These are phyloP conservation scores for Nycticryphes semicollaris DNA, from an alignment of 2,113 vertebrate genomes.

Conservation along the genomic window DNA sequence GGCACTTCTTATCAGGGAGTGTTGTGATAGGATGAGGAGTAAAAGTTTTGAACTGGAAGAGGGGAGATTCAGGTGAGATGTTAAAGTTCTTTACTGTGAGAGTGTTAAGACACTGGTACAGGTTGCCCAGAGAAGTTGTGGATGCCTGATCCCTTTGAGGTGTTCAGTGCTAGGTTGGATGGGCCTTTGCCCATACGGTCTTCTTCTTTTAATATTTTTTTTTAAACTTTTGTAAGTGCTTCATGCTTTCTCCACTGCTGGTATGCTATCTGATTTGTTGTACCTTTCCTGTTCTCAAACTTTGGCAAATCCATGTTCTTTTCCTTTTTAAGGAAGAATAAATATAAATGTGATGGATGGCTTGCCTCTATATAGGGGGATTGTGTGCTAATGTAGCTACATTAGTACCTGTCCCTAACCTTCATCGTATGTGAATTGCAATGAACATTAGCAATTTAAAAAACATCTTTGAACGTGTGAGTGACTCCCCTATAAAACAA, in stretches of 20 bases:
- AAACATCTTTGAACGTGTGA: not conserved
- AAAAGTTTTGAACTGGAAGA: not conserved
- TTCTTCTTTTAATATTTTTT: not conserved
- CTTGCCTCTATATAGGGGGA: not conserved
- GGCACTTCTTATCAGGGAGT: not conserved
- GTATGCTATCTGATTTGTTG: not conserved
- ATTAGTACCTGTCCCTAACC: not conserved
- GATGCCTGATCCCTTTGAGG: no score
- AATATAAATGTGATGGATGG: not conserved
- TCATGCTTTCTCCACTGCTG: not conserved
- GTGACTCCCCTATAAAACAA: not conserved
- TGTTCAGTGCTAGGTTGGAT: no score
- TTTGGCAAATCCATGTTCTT: not conserved
- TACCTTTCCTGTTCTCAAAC: not conserved
- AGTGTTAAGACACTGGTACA: no score
- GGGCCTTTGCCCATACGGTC: not conserved
- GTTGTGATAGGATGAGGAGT: not conserved
- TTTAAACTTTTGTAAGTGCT: not conserved
- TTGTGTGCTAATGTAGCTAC: not conserved
- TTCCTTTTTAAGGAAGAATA: not conserved
- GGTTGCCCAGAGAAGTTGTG: no score
- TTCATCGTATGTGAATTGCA: not conserved
- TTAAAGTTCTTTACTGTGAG: no score
- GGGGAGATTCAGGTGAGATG: not conserved
- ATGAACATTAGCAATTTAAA: not conserved